A percentile compares a stretch with the other conserved stretches of the same genome.
These are phyloP conservation scores for Colistium nudipinnis DNA, from an alignment of 2,113 vertebrate genomes.

Conservation along the genomic window DNA sequence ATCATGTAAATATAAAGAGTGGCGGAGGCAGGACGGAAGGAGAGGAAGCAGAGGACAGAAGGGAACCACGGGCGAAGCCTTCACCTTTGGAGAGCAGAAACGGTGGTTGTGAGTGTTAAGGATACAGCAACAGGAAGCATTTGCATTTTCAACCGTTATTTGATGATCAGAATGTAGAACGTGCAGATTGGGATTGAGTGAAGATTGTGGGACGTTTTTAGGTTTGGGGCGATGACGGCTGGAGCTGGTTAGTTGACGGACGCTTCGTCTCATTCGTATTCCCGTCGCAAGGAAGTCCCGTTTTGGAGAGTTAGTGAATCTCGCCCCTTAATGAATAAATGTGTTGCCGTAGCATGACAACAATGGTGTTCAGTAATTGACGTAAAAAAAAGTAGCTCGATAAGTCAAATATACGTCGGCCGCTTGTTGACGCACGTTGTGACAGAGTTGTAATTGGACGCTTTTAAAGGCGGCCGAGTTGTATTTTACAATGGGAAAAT, in stretches of 20 bases:
- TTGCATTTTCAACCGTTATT: slow-evolving; percentile 63
- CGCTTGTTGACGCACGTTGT: slow-evolving; percentile 36
- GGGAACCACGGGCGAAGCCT: slow-evolving; percentile 27
- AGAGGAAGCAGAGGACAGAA: slow-evolving; percentile 28
- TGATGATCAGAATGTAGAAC: slow-evolving; percentile 21
- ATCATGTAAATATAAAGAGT: slow-evolving; percentile 78
- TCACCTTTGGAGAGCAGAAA: slow-evolving; percentile 21
- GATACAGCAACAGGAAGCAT: slow-evolving; percentile 45
- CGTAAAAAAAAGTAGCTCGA: slow-evolving; percentile 21
- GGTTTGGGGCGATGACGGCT: background rate
- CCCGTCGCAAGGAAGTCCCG: too few species aligned
- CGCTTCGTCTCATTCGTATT: too few species aligned
- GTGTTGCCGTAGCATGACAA: background rate
- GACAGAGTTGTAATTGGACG: slow-evolving; percentile 59
- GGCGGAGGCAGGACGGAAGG: slow-evolving; percentile 53
- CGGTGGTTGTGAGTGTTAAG: slow-evolving; percentile 42
- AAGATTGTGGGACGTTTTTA: slow-evolving; percentile 1
- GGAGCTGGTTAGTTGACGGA: background rate
- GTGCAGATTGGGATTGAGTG: background rate
- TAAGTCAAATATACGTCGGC: slow-evolving; percentile 18
- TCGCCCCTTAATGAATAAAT: slow-evolving; percentile 7
- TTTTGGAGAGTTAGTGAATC: slow-evolving; percentile 17
- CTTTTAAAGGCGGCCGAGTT: slow-evolving; percentile 43
- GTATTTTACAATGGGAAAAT: slow-evolving; percentile 59
- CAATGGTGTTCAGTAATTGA: slow-evolving; percentile 34